Percentiles rank a stretch among this genome's conserved stretches.
phyloP scores from a whole-genome alignment of 2,888 invertebrate species.

The Lamellibrachia satsuma region DNA sequence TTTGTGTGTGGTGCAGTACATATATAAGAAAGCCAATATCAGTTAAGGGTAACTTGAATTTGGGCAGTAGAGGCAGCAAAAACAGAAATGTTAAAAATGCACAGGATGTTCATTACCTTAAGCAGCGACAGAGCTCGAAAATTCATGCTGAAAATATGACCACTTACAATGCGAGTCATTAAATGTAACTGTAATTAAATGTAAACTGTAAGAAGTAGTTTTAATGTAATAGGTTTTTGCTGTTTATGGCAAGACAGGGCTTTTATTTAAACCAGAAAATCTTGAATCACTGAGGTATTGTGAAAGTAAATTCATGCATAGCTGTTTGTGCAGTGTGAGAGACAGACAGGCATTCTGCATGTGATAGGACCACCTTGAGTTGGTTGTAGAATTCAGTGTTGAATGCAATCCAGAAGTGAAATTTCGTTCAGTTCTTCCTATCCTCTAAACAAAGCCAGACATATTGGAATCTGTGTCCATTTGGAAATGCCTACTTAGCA shows the following conservation, averaged over 20 bases:
- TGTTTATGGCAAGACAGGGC: not conserved
- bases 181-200: not conserved
- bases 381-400: not conserved
- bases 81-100: too few relatives aligned
- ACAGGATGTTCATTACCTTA: too few relatives aligned
- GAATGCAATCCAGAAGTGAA: too few relatives aligned
- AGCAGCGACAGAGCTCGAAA: too few relatives aligned
- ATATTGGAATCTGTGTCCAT: not conserved
- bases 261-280: not conserved
- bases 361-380: not conserved
- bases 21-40: too few relatives aligned
- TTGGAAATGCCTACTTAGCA: not conserved
- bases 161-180: not conserved
- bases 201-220: not conserved
- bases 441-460: not conserved
- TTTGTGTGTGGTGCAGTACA: too few relatives aligned
- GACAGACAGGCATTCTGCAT: not conserved
- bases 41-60: too few relatives aligned
- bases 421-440: not conserved
- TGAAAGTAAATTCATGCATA: not conserved
- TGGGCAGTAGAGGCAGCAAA: too few relatives aligned
- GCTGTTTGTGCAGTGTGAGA: not conserved
- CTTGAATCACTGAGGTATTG: not conserved
- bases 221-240: not conserved
- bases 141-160: not conserved